phyloP scores from a whole-genome alignment of 1,140 invertebrate species.

The Zaprionus lachaisei region DNA sequence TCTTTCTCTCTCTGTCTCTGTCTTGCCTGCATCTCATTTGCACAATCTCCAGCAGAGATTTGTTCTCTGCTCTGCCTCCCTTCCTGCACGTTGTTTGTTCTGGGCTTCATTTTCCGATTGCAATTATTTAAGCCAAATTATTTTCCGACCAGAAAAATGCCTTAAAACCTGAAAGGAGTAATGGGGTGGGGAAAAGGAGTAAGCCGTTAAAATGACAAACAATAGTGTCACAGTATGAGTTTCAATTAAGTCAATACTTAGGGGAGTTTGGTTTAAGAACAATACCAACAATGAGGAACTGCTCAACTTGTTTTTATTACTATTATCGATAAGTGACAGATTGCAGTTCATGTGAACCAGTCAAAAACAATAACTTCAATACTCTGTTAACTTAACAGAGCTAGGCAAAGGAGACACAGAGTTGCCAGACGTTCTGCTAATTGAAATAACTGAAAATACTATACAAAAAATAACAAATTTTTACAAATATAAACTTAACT shows the following conservation, averaged over 20 bases:
- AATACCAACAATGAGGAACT: not conserved
- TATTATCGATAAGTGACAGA: not conserved
- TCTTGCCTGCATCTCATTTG: conserved; percentile 3
- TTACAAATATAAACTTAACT: not conserved
- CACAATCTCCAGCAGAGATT: conserved; percentile 20
- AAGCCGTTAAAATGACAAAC: not conserved
- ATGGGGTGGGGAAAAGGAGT: too few relatives aligned
- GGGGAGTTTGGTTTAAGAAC: not conserved
- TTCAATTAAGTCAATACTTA: not conserved
- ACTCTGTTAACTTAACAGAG: conserved; percentile 2
- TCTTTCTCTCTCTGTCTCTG: not conserved
- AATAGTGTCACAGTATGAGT: not conserved
- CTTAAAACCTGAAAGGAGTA: conserved; percentile 12
- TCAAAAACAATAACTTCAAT: not conserved
- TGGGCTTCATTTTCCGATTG: conserved; percentile 17
- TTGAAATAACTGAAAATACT: not conserved
- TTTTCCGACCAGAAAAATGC: conserved; percentile 21
- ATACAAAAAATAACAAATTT: not conserved
- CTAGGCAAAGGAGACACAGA: not conserved
- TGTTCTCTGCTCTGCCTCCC: not conserved
- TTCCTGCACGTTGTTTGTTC: not conserved
- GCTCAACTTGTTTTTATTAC: too few relatives aligned
- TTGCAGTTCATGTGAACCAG: not conserved
- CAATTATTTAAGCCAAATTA: conserved; percentile 49
- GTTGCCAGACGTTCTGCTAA: not conserved